A percentile compares a stretch with the other conserved stretches of the same genome.
These are phyloP conservation scores for Candidula unifasciata DNA, from an alignment of 2,888 invertebrate species.

Conservation along the genomic window DNA sequence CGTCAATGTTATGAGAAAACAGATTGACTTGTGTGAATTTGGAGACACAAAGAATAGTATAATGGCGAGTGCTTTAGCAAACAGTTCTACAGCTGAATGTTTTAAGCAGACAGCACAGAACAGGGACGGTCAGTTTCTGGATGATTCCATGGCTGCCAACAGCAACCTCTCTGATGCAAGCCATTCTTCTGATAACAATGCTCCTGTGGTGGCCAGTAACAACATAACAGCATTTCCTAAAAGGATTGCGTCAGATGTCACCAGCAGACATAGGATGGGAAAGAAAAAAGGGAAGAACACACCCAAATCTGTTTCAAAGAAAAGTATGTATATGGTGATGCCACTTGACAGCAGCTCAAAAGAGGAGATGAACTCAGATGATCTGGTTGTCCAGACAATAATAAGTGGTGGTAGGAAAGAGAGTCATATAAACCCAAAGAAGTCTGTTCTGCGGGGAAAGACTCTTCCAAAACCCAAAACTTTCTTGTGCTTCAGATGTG, in stretches of 20 bases:
- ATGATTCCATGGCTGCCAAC: conserved; percentile 5
- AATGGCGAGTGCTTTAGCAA: neutral
- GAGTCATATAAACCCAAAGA: neutral
- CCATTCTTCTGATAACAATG: neutral
- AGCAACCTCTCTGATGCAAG: neutral
- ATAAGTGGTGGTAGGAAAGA: neutral
- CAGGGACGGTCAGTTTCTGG: neutral
- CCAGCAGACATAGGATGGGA: neutral
- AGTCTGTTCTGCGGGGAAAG: neutral
- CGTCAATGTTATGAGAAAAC: conserved; percentile 12
- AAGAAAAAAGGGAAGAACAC: neutral
- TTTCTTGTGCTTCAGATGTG: conserved; percentile 15
- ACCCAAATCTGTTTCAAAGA: neutral
- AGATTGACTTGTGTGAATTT: conserved; percentile 33
- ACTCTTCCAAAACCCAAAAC: neutral
- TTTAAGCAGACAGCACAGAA: conserved; percentile 29
- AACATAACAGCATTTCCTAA: neutral
- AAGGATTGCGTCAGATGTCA: neutral
- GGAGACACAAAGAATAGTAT: conserved; percentile 15
- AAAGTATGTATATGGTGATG: conserved; percentile 20
- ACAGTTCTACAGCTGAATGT: neutral
- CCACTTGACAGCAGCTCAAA: conserved; percentile 11
- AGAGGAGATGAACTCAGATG: conserved; percentile 9
- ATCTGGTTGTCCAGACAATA: conserved; percentile 31
- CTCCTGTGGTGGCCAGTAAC: neutral